Percentiles rank a stretch among this genome's conserved stretches.
Conservation (phyloP, 2,888 invertebrate genomes). For the Chouioia cunea region DNA sequence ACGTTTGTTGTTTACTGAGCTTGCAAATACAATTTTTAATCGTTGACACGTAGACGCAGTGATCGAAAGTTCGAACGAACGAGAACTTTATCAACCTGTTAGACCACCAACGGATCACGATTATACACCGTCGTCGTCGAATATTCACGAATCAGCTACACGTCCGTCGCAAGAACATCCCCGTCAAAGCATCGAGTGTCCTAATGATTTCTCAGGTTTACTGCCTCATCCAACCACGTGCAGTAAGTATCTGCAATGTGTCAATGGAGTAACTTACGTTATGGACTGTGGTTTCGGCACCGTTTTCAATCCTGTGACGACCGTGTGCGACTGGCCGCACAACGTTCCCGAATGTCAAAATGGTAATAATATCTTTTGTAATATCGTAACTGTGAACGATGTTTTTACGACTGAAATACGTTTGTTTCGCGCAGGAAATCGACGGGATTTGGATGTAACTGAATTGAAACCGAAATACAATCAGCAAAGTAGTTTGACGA, state of each 20-base stretch:
- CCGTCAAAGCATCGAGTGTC: constrained; percentile 52
- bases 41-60: constrained; percentile 9
- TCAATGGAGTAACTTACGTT: constrained; percentile 61
- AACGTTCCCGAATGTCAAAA: constrained; percentile 63
- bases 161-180: constrained; percentile 9
- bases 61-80: background rate
- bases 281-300: constrained; percentile 69
- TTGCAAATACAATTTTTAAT: background rate
- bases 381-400: background rate
- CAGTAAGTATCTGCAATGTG: constrained; percentile 67
- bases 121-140: constrained; percentile 6
- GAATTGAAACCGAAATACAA: background rate
- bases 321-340: constrained; percentile 67
- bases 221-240: constrained; percentile 67
- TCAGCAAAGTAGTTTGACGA: background rate
- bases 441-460: background rate
- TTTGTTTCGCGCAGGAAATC: background rate
- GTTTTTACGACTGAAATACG: background rate
- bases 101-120: constrained; percentile 2
- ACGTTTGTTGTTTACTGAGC: background rate
- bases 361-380: constrained; percentile 10
- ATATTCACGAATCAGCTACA: constrained; percentile 3
- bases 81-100: background rate
- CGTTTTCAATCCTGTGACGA: constrained; percentile 64
- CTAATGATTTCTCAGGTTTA: constrained; percentile 58